A percentile compares a stretch with the other conserved stretches of the same genome.
Evolutionary conservation across 30 jellyfish, hydroid and myxozoan species (phyloP).

Genomic region (Pseudorhiza aurosa): DNA sequence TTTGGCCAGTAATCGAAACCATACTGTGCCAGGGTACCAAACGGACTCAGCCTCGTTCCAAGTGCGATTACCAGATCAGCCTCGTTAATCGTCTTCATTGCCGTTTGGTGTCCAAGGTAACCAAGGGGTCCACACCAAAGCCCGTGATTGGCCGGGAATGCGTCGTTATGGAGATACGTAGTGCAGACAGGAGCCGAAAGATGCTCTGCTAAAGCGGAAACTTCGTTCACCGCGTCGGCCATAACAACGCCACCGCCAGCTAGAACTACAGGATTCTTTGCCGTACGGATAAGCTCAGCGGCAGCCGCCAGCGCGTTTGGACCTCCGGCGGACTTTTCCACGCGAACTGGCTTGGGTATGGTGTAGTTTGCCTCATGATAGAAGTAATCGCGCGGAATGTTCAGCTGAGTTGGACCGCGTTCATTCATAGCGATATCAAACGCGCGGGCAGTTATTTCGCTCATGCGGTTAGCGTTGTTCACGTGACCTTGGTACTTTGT

Average conservation of each 20-base stretch:
- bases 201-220: slow-evolving; percentile 58
- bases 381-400: slow-evolving; percentile 87
- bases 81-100: slow-evolving; percentile 76
- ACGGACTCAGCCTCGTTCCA: slow-evolving; percentile 87
- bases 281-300: slow-evolving; percentile 66
- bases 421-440: slow-evolving; percentile 87
- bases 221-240: slow-evolving; percentile 68
- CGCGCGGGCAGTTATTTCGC: slow-evolving; percentile 83
- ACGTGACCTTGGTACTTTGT: slow-evolving; percentile 91
- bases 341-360: slow-evolving; percentile 70
- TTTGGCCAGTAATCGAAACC: slow-evolving; percentile 88
- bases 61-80: slow-evolving; percentile 84
- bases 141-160: slow-evolving; percentile 79
- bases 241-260: slow-evolving; percentile 93
- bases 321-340: slow-evolving; percentile 84
- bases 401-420: slow-evolving; percentile 89
- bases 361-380: slow-evolving; percentile 72
- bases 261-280: slow-evolving; percentile 74
- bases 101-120: slow-evolving; percentile 80
- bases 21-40: slow-evolving; percentile 81
- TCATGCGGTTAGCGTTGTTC: slow-evolving; percentile 84
- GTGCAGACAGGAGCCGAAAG: slow-evolving; percentile 84
- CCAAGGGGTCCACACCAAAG: slow-evolving; percentile 93
- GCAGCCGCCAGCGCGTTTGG: slow-evolving; percentile 69
- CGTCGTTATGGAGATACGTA: slow-evolving; percentile 82